A percentile compares a stretch with the other conserved stretches of the same genome.
phyloP scores from a whole-genome alignment of 2,888 invertebrate species.

The Geophilus truncorum region DNA sequence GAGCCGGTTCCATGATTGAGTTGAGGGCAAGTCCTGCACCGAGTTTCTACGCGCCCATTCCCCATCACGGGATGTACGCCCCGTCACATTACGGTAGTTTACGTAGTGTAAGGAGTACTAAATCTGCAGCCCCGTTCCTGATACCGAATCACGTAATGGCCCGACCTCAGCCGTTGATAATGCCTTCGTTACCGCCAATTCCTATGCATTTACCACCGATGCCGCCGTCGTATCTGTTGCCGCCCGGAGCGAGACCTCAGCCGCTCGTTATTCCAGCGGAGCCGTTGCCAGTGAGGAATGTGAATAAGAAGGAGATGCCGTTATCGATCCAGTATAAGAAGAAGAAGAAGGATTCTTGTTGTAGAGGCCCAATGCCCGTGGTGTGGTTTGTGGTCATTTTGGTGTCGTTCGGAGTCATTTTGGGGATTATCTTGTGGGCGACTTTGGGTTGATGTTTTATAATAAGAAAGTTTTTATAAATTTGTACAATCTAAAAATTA shows the following conservation, averaged over 20 bases:
- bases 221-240: slow-evolving; percentile 39
- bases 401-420: slow-evolving; percentile 37
- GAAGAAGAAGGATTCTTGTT: slow-evolving; percentile 35
- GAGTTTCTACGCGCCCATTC: not conserved
- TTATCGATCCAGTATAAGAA: slow-evolving; percentile 4
- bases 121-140: not conserved
- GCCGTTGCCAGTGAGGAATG: slow-evolving; percentile 41
- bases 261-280: slow-evolving; percentile 41
- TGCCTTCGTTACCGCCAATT: slow-evolving; percentile 11
- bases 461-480: too few species aligned
- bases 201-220: slow-evolving; percentile 37
- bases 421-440: slow-evolving; percentile 37
- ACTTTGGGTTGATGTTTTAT: slow-evolving; percentile 33
- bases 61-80: not conserved
- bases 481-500: too few species aligned
- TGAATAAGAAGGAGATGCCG: slow-evolving; percentile 37
- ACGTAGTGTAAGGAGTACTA: slow-evolving; percentile 23
- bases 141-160: not conserved
- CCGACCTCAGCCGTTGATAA: not conserved
- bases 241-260: slow-evolving; percentile 40
- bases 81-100: slow-evolving; percentile 37
- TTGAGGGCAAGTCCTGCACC: slow-evolving; percentile 32
- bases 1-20: slow-evolving; percentile 37
- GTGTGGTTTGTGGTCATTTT: slow-evolving; percentile 38
- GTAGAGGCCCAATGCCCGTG: slow-evolving; percentile 36